Percentiles rank a stretch among this genome's conserved stretches.
Conservation (phyloP, 1,140 invertebrate species). For the roundworm (Caenorhabditis elegans) region DNA sequence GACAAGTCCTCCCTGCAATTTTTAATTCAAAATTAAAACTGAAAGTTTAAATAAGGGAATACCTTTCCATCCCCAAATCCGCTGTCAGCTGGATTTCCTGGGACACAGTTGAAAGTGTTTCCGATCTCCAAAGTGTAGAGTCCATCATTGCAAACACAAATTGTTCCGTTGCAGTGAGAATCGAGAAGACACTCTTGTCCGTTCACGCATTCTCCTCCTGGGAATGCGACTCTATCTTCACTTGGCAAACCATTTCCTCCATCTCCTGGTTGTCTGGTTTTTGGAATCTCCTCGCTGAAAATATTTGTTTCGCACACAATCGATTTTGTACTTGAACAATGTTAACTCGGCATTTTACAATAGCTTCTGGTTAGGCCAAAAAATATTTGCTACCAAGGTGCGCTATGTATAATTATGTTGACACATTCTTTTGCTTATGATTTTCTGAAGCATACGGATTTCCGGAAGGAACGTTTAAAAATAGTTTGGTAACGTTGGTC, state of each 20-base stretch:
- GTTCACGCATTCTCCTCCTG: conserved; percentile 47
- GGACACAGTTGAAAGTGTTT: conserved; percentile 44
- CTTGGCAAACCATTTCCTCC: conserved; percentile 39
- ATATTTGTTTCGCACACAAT: not conserved
- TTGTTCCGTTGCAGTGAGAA: conserved; percentile 49
- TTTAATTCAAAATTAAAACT: not conserved
- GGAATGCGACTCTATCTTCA: not conserved
- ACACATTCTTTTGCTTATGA: no score
- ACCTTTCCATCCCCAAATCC: conserved; percentile 45
- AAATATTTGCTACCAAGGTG: no score
- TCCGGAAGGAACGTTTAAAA: no score
- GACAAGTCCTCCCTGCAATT: conserved; percentile 19
- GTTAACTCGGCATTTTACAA: no score
- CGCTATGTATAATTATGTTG: no score
- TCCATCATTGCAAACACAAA: conserved; percentile 47
- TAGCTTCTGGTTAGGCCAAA: no score
- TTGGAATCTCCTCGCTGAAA: conserved; percentile 43
- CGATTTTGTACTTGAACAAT: not conserved
- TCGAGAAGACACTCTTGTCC: conserved; percentile 52
- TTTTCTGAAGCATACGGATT: no score
- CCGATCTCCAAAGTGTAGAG: conserved; percentile 48
- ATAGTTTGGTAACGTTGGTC: no score
- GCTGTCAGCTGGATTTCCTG: conserved; percentile 39
- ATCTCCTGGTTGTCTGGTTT: conserved; percentile 9
- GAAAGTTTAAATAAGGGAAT: not conserved